Base-by-base conservation (phyloP, 64 coral and sea anemone species). In the Actinia equina region DNA sequence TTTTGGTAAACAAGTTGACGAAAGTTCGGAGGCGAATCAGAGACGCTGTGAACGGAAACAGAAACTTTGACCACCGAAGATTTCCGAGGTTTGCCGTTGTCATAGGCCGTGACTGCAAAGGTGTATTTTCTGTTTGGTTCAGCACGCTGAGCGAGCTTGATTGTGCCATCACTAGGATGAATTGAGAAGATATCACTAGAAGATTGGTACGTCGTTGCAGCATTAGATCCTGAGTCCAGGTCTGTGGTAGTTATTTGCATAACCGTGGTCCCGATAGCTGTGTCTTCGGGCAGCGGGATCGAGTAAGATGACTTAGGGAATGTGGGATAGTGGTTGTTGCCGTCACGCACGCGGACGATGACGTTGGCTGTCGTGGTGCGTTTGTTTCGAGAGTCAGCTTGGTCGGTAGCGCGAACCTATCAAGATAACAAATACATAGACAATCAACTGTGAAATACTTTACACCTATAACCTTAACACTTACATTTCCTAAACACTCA, bases 221-320 rank as follows among this genome's bases (percentile, higher is more conserved):
- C 93, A 77, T 94, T 94, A n/a, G n/a, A 45, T 42, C 93, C 88
- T 14, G 77, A 22, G 44, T 94, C 93, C 3, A 77, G 7, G 67
- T 94, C 93, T 20, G 43, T 74, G n/a, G 93, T 89, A 13, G 79
- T 88, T 10, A 94, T 62, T 19, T 44, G 87, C n/a, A 94, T 43
- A 2, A 94, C 69, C 44, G 30, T 80, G 16, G 88, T 42, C 11
- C 60, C 78, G 9, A 88, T 61, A n/a, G 26, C 71, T 44, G 88
- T 82, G 55, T 88, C 91, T 41, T 88, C 87, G 8, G 93, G 79
- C 10, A 90, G 41, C 1, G 93, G 59, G 20, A 89, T 82, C 93
- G 88, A 94, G 64, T 94, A 94, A 49, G 93, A 94, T 3, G 88
- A 81, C 80, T 94, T 88, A 6, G 79, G 61, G 69, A 94, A 94